Conservation (phyloP, 1,140 invertebrate species). For the Neelides sp. region DNA sequence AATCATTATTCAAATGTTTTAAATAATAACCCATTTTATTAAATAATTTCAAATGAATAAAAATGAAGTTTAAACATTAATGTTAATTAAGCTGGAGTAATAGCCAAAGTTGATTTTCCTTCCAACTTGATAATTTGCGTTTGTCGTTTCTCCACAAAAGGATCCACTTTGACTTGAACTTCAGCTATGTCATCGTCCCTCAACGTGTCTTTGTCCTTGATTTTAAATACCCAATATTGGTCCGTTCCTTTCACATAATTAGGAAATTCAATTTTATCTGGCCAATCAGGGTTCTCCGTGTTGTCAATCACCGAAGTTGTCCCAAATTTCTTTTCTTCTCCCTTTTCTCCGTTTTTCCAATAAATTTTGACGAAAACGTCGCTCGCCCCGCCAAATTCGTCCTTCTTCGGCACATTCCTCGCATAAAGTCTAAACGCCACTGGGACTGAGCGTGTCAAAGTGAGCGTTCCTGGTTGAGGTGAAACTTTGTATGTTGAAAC, state of each 20-base stretch:
- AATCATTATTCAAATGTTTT: too few relatives aligned
- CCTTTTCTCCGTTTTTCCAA: conserved; percentile 16
- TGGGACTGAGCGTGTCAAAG: conserved; percentile 14
- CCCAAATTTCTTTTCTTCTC: conserved; percentile 9
- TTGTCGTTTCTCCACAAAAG: conserved; percentile 9
- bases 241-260: conserved; percentile 22
- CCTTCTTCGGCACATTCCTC: conserved; percentile 16
- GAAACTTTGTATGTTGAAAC: conserved; percentile 2
- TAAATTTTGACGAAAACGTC: conserved; percentile 16
- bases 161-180: conserved; percentile 17
- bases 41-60: too few relatives aligned
- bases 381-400: conserved; percentile 8
- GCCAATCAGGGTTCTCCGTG: conserved; percentile 18
- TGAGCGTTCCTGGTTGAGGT: conserved; percentile 5
- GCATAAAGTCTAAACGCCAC: conserved; percentile 15
- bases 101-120: conserved; percentile 8
- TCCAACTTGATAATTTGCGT: neutral
- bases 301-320: conserved; percentile 19
- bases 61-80: too few relatives aligned
- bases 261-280: conserved; percentile 17
- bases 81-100: conserved; percentile 1
- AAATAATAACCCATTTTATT: too few relatives aligned
- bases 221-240: conserved; percentile 20
- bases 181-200: conserved; percentile 24
- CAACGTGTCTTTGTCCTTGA: conserved; percentile 18